Evolutionary conservation across 2,113 vertebrate species (phyloP).

Genomic region (Cebidichthys violaceus): DNA sequence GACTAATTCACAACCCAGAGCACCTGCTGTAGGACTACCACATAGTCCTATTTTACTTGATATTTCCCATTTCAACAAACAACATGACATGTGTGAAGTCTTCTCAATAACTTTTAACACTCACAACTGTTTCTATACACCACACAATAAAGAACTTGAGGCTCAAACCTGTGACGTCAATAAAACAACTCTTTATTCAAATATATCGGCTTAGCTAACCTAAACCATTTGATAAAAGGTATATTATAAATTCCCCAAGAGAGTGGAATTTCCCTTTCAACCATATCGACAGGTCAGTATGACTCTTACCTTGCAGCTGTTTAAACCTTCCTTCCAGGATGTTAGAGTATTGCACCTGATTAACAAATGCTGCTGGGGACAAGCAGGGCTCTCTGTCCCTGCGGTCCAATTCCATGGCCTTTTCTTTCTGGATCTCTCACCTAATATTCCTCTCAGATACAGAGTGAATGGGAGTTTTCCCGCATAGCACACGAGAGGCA

Average conservation of each 20-base stretch:
- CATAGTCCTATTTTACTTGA: not conserved
- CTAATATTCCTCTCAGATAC: slow-evolving; percentile 62
- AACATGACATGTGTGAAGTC: not conserved
- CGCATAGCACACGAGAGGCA: slow-evolving; percentile 63
- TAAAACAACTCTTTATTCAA: not conserved
- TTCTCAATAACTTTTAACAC: slow-evolving; percentile 8
- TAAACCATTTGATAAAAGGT: not conserved
- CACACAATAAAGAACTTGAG: not conserved
- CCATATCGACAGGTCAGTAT: too few relatives aligned
- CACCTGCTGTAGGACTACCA: slow-evolving; percentile 1
- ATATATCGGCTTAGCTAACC: not conserved
- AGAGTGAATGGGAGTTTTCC: slow-evolving; percentile 49
- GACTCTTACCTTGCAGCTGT: slow-evolving; percentile 92
- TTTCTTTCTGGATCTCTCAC: slow-evolving; percentile 19
- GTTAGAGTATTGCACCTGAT: slow-evolving; percentile 90
- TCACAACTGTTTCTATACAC: not conserved
- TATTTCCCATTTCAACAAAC: slow-evolving; percentile 19
- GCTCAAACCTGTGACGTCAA: not conserved
- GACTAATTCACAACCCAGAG: slow-evolving; percentile 18
- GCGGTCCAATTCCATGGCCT: slow-evolving; percentile 80
- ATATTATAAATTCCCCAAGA: not conserved
- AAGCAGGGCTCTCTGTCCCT: slow-evolving; percentile 81
- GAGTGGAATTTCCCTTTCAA: not conserved
- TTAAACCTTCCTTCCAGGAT: slow-evolving; percentile 94
- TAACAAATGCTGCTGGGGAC: slow-evolving; percentile 91